These are phyloP conservation scores for Apteryx owenii DNA, from an alignment of 2,113 vertebrate species.

Conservation along the genomic window DNA sequence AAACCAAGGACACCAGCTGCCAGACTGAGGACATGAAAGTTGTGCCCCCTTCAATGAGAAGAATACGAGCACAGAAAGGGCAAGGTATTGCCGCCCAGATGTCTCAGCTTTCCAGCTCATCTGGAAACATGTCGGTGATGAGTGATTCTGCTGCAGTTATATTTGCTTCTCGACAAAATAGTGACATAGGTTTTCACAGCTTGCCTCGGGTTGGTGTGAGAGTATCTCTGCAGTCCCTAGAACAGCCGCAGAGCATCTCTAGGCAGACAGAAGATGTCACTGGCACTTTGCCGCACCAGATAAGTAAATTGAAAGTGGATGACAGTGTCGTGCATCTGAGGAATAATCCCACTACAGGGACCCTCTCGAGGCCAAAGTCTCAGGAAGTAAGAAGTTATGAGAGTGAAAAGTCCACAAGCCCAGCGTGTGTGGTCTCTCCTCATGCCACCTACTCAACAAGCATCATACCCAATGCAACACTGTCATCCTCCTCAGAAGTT, in stretches of 20 bases:
- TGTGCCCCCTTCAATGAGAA: slow-evolving; percentile 92
- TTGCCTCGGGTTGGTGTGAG: slow-evolving; percentile 87
- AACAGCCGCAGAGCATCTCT: slow-evolving; percentile 77
- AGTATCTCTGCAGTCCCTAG: slow-evolving; percentile 84
- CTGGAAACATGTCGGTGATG: slow-evolving; percentile 89
- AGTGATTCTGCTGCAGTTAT: slow-evolving; percentile 82
- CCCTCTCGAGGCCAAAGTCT: slow-evolving; percentile 83
- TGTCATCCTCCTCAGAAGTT: slow-evolving; percentile 87
- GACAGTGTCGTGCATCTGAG: slow-evolving; percentile 82
- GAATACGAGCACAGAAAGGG: slow-evolving; percentile 93
- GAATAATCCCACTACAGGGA: slow-evolving; percentile 64
- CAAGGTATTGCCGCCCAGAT: slow-evolving; percentile 96
- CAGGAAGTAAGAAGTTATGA: slow-evolving; percentile 84
- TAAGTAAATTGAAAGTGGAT: slow-evolving; percentile 82
- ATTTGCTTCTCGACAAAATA: slow-evolving; percentile 77
- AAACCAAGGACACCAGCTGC: slow-evolving; percentile 91
- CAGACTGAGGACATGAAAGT: slow-evolving; percentile 94
- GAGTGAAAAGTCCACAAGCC: slow-evolving; percentile 70
- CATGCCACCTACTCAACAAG: slow-evolving; percentile 89
- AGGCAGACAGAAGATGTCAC: slow-evolving; percentile 75
- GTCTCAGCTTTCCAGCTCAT: slow-evolving; percentile 89
- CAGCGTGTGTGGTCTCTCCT: slow-evolving; percentile 88
- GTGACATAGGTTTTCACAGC: slow-evolving; percentile 88
- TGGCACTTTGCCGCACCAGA: slow-evolving; percentile 72
- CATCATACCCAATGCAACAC: slow-evolving; percentile 90